Evolutionary conservation across 2,888 invertebrate species (phyloP).

Genomic region (Tryphoninae sp.): DNA sequence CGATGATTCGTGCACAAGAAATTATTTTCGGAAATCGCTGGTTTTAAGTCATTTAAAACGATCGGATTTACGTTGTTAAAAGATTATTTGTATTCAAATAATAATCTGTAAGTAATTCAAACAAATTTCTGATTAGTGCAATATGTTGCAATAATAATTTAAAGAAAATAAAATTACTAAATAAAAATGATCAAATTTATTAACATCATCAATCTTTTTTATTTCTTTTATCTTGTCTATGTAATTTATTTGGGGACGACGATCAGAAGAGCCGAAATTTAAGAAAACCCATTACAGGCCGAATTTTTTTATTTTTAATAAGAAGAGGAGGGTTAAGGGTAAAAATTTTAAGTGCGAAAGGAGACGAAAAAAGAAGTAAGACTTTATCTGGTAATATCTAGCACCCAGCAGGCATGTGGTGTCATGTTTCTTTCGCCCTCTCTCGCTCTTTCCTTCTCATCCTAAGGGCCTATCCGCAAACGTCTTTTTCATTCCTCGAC

Average conservation of each 20-base stretch:
- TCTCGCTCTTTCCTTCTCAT: slow-evolving; percentile 5
- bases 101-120: no score
- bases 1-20: not conserved
- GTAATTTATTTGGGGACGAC: no score
- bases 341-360: slow-evolving; percentile 13
- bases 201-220: not conserved
- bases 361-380: slow-evolving; percentile 10
- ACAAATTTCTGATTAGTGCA: not conserved
- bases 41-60: not conserved
- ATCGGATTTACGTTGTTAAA: not conserved
- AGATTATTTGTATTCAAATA: not conserved
- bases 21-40: slow-evolving; percentile 9
- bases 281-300: slow-evolving; percentile 8
- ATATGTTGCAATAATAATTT: not conserved
- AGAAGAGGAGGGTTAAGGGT: not conserved
- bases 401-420: slow-evolving; percentile 35
- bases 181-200: not conserved
- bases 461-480: not conserved
- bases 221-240: not conserved
- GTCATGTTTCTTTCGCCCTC: slow-evolving; percentile 18
- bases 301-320: slow-evolving; percentile 11
- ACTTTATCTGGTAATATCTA: slow-evolving; percentile 46
- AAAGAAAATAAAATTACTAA: not conserved
- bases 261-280: slow-evolving; percentile 17
- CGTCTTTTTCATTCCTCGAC: slow-evolving; percentile 26